phyloP scores from a whole-genome alignment of 2,888 invertebrate species.

The Harpalus rubripes region DNA sequence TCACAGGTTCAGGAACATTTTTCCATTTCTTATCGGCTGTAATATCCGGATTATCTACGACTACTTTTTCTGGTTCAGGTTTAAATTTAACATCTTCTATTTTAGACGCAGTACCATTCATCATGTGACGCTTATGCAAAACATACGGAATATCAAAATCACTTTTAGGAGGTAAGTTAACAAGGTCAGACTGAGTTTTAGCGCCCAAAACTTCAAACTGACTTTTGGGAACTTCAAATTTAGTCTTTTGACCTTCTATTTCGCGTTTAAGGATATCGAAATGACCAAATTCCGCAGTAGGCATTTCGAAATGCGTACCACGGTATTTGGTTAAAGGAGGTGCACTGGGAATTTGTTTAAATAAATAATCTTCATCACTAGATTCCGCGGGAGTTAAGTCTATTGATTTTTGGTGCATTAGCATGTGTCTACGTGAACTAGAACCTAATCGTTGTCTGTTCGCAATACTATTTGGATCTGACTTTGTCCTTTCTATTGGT shows the following conservation, averaged over 20 bases:
- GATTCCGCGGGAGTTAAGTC: conserved; percentile 92
- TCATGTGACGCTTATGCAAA: conserved; percentile 89
- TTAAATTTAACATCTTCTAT: conserved; percentile 72
- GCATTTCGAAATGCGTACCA: conserved; percentile 76
- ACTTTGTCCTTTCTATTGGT: conserved; percentile 90
- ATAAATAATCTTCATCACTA: conserved; percentile 90
- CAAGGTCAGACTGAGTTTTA: conserved; percentile 77
- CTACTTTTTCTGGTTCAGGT: conserved; percentile 63
- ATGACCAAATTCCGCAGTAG: conserved; percentile 80
- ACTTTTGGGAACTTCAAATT: conserved; percentile 86
- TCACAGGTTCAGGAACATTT: conserved; percentile 62
- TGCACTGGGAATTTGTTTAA: conserved; percentile 87
- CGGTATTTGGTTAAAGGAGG: conserved; percentile 84
- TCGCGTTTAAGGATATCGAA: conserved; percentile 81
- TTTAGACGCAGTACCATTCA: conserved; percentile 88
- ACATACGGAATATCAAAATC: conserved; percentile 91
- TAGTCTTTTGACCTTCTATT: conserved; percentile 80
- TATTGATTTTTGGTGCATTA: conserved; percentile 92
- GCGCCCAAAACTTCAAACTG: conserved; percentile 83
- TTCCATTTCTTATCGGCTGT: conserved; percentile 66
- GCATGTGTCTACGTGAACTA: conserved; percentile 86
- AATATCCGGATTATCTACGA: conserved; percentile 57
- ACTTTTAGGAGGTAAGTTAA: conserved; percentile 78
- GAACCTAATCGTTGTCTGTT: conserved; percentile 86
- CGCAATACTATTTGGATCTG: conserved; percentile 90